phyloP scores from a whole-genome alignment of 2,113 vertebrate species.

The Pluvianellus socialis region DNA sequence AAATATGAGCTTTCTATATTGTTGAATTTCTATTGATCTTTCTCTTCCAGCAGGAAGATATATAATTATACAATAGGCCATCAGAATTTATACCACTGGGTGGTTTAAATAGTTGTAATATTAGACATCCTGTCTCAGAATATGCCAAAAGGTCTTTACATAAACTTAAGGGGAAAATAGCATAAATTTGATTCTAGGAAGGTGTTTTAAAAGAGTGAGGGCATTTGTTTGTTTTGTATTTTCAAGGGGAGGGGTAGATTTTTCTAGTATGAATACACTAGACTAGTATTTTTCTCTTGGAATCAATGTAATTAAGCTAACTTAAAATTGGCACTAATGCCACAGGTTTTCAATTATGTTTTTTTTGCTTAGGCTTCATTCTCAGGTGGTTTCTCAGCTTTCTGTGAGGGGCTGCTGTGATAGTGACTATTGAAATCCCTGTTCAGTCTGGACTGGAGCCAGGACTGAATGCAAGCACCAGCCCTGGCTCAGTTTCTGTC shows the following conservation, averaged over 20 bases:
- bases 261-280: not conserved
- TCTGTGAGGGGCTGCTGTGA: not conserved
- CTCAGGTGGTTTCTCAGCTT: not conserved
- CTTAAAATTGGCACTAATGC: not conserved
- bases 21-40: not conserved
- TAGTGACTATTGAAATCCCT: not conserved
- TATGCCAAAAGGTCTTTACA: not conserved
- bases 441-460: not conserved
- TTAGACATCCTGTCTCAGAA: not conserved
- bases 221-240: not conserved
- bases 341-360: not conserved
- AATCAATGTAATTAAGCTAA: not conserved
- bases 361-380: not conserved
- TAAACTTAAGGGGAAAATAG: not conserved
- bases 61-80: not conserved
- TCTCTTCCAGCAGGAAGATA: not conserved
- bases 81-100: not conserved
- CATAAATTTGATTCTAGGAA: not conserved
- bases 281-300: not conserved
- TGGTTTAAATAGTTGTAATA: not conserved
- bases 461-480: not conserved
- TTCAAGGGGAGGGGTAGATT: not conserved
- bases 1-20: not conserved
- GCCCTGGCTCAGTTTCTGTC: not conserved
- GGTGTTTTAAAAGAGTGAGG: not conserved